Evolutionary conservation across 2,113 vertebrate genomes (phyloP).

Genomic region (Crotalus horridus): DNA sequence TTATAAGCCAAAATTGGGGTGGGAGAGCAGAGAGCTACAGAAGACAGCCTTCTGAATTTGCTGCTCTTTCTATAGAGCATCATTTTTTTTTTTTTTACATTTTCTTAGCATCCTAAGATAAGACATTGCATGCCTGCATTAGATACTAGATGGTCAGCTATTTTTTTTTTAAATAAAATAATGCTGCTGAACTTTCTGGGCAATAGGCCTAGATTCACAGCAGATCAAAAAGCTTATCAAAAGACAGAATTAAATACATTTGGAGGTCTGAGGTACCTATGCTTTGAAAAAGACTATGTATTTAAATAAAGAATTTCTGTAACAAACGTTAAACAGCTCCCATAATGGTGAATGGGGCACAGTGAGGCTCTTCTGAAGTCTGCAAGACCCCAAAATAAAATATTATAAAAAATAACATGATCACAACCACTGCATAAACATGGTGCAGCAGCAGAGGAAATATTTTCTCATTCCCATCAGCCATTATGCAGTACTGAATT

Average conservation of each 20-base stretch:
- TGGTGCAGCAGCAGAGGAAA: background rate
- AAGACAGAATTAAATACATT: background rate
- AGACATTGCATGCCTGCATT: background rate
- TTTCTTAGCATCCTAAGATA: background rate
- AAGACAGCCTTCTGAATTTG: background rate
- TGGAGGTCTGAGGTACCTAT: background rate
- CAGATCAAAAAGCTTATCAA: background rate
- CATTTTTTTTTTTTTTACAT: background rate
- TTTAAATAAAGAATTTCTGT: background rate
- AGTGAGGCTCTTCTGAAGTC: background rate
- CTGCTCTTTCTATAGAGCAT: background rate
- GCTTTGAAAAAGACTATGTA: background rate
- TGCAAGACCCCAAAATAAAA: background rate
- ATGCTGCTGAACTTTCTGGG: background rate
- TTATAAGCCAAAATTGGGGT: background rate
- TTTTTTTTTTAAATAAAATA: background rate
- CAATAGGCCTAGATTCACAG: background rate
- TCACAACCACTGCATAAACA: background rate
- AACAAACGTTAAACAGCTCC: background rate
- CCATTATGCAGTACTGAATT: background rate
- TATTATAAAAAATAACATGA: background rate
- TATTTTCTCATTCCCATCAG: background rate
- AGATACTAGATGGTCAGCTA: background rate
- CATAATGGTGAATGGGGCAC: background rate
- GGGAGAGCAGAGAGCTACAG: no score